Evolutionary conservation across 1,140 invertebrate species (phyloP), one percentile per base, ranked within the genome.

Genomic region (Micrasema longulum): DNA sequence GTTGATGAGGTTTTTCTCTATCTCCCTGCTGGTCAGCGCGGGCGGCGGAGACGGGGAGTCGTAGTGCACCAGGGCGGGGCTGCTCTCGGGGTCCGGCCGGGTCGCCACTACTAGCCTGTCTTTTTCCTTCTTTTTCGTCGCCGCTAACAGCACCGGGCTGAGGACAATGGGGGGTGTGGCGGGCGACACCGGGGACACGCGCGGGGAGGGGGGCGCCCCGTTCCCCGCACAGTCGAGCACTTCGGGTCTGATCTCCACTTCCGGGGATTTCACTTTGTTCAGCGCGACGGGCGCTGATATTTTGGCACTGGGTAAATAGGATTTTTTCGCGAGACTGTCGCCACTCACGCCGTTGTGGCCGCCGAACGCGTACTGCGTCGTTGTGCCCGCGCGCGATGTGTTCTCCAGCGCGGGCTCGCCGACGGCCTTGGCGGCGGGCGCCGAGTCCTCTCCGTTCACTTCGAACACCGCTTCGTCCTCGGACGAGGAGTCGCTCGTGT

Each of bases 1-100:
- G 81, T 92, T 92, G 67, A 91, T 91, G 22, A 88, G 80, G 80
- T 92, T 92, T 79, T 91, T 91, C 77, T 91, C 91, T 18, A 90
- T 86, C 79, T 91, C 90, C 31, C 88, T 80, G 53, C 87, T 87
- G 36, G 89, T 90, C 26, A 90, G 75, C 76, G 80, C 81, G 60
- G 84, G 83, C 80, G 78, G 41, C 55, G 60, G 68, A 22, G 73
- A 81, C 79, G 45, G 47, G 5, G 64, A 48, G 23, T 72, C 53
- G 23, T 50, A 65, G 38, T 66, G 52, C 11, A 72, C 60, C n/a
- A 68, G 41, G 18, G 65, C 55, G 12, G 43, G 76, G 60, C 22
- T 67, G 43, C 9, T 26, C 26, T 60, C 55, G 35, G 16, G 23
- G 1, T 63, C 38, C 14, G 11, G 5, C 43, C 23, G 69, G 47